Percentiles rank a stretch among this genome's conserved stretches.
phyloP scores from a whole-genome alignment of 2,888 invertebrate species.

The Adelognathus sp. region DNA sequence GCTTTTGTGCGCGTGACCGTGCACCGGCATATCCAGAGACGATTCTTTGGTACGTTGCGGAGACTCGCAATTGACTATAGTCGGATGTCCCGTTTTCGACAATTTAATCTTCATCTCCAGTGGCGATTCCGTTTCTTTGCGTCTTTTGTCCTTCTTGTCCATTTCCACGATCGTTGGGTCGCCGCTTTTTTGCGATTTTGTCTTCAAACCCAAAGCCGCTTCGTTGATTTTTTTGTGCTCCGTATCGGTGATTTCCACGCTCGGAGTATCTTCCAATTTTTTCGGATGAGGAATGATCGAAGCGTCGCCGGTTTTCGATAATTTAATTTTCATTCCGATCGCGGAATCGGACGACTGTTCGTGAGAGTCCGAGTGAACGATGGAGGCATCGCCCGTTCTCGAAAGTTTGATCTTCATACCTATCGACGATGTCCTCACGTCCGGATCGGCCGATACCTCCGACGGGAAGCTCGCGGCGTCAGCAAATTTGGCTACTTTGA shows the following conservation, averaged over 20 bases:
- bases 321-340: constrained; percentile 76
- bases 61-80: constrained; percentile 70
- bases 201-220: constrained; percentile 3
- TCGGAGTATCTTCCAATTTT: constrained; percentile 35
- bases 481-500: constrained; percentile 59
- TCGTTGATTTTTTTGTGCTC: constrained; percentile 42
- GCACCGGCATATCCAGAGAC: not conserved
- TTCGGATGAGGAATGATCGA: constrained; percentile 63
- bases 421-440: constrained; percentile 54
- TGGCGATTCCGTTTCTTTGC: constrained; percentile 64
- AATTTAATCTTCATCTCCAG: constrained; percentile 77
- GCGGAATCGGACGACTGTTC: constrained; percentile 69
- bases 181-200: constrained; percentile 46
- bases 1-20: constrained; percentile 52
- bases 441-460: constrained; percentile 33
- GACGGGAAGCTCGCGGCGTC: constrained; percentile 61
- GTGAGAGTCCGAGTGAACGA: constrained; percentile 70
- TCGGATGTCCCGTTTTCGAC: constrained; percentile 77
- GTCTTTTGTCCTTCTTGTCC: constrained; percentile 69
- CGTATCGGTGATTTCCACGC: constrained; percentile 43
- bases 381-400: constrained; percentile 75
- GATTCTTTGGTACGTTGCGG: constrained; percentile 52
- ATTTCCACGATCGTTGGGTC: constrained; percentile 66
- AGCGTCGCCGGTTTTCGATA: constrained; percentile 76
- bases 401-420: constrained; percentile 78